A percentile compares a stretch with the other conserved stretches of the same genome.
Conservation (phyloP, 2,113 vertebrate genomes). For the Chionis minor region DNA sequence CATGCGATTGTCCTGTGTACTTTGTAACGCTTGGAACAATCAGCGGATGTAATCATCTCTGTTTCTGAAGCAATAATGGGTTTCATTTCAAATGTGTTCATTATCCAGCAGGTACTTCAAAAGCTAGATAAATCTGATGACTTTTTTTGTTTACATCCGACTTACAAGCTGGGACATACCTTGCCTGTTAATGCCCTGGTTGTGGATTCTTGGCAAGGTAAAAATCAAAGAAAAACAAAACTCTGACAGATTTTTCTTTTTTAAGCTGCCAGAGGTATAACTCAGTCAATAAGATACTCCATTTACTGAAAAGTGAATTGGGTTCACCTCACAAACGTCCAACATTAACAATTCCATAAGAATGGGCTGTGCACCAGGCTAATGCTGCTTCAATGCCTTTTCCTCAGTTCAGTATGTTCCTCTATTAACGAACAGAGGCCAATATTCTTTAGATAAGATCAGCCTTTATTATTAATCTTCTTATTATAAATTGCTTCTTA, state of each 20-base stretch:
- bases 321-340: neutral
- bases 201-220: neutral
- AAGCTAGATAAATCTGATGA: neutral
- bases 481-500: neutral
- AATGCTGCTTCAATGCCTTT: neutral
- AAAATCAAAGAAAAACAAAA: neutral
- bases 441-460: neutral
- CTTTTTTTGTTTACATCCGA: neutral
- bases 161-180: neutral
- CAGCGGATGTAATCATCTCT: neutral
- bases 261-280: neutral
- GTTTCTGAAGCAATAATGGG: neutral
- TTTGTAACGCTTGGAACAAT: slow-evolving; percentile 2
- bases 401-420: neutral
- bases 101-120: neutral
- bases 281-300: neutral
- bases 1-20: slow-evolving; percentile 10
- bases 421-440: neutral
- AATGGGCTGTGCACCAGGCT: neutral
- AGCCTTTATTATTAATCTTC: neutral
- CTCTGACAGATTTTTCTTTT: neutral
- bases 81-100: slow-evolving; percentile 27
- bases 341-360: neutral
- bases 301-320: neutral
- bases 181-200: neutral